Evolutionary conservation across 2,797 vertebrate species (phyloP), one percentile per base, ranked within the genome.

Genomic region (Poliocrania exsul): DNA sequence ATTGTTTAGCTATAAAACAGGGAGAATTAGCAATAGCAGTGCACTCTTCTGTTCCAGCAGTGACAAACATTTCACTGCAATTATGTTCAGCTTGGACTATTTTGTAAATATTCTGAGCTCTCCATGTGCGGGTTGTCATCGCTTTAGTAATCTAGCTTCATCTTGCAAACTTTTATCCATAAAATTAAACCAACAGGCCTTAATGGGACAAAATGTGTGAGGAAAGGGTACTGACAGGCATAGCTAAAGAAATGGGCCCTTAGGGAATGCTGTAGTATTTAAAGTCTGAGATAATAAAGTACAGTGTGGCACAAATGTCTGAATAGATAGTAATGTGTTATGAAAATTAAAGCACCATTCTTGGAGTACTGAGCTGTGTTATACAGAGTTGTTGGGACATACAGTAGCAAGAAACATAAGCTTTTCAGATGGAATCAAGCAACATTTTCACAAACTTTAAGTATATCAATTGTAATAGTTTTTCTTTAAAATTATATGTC

Each of bases 11-110:
- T 79, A 18, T 23, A 53, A 62, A 79, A 77, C 26, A 54, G 33
- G 57, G 28, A 84, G 47, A 82, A 84, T 51, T 62, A 58, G 14
- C 26, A 79, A 80, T 47, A 90, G 38, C 51, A 70, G 29, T 49
- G 26, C 24, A 72, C 24, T 58, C 19, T 42, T 86, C 53, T 92
- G 16, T 88, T 86, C 72, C 82, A 84, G 44, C 65, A 90, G 57
- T 17, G 80, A 79, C 90, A 96, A 92, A 86, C 58, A 77, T 90
- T 94, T 83, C 58, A 69, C 44, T 88, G 67, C 69, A 66, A 79
- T 92, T 90, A 72, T 79, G 51, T 90, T 95, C 80, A 86, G 24
- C 51, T 73, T 91, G 80, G 66, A 40, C 70, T 93, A 58, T 50
- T 96, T 47, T 70, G 81, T 62, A 94, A 93, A 88, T 90, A 73